Conservation (phyloP, 2,888 invertebrate species). For the Nebria brevicollis region DNA sequence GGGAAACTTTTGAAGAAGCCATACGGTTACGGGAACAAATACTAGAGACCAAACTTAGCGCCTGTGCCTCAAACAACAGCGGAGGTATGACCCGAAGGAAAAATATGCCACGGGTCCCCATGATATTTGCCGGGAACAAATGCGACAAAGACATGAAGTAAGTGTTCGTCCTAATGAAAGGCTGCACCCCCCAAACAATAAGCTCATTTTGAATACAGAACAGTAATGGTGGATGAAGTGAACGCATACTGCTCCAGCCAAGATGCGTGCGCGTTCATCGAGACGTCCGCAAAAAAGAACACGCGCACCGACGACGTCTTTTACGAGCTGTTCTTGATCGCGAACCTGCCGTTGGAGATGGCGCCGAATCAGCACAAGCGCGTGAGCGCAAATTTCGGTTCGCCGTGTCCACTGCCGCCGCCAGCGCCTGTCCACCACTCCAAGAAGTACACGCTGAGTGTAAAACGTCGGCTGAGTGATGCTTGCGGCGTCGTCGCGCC, state of each 20-base stretch:
- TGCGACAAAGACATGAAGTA: conserved; percentile 84
- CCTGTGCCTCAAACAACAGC: conserved; percentile 63
- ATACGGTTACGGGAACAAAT: conserved; percentile 83
- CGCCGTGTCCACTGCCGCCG: conserved; percentile 79
- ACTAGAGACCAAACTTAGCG: conserved; percentile 83
- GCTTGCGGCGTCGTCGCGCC: conserved; percentile 91
- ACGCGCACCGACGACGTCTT: conserved; percentile 85
- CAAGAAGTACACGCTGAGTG: conserved; percentile 82
- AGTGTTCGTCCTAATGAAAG: conserved; percentile 53
- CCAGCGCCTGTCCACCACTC: conserved; percentile 72
- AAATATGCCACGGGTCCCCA: conserved; percentile 78
- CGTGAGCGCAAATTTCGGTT: conserved; percentile 81
- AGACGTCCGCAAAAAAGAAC: conserved; percentile 86
- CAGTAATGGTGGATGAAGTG: conserved; percentile 81
- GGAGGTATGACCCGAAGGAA: conserved; percentile 65
- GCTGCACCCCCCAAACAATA: not conserved
- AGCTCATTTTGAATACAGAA: conserved; percentile 63
- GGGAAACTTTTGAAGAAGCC: conserved; percentile 86
- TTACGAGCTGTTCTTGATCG: conserved; percentile 83
- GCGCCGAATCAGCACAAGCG: conserved; percentile 87
- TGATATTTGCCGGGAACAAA: conserved; percentile 90
- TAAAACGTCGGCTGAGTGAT: conserved; percentile 84
- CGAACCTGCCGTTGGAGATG: conserved; percentile 88
- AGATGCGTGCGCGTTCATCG: conserved; percentile 82
- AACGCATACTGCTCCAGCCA: conserved; percentile 80